Conservation (phyloP, 2,888 invertebrate species). For the Xylota sylvarum region DNA sequence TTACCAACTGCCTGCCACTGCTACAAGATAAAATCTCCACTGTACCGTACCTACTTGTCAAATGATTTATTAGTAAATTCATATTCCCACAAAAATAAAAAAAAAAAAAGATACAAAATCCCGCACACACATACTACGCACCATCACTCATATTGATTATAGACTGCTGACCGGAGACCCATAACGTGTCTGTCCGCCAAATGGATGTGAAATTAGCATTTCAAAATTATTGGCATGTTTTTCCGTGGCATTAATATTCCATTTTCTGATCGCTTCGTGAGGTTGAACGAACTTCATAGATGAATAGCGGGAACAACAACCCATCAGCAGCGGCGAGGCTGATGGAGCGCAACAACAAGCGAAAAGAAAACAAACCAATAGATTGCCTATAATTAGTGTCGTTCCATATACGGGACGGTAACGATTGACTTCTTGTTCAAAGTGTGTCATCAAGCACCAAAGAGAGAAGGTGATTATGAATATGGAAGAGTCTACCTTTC, state of each 20-base stretch:
- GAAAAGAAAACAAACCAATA: constrained; percentile 17
- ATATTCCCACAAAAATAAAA: not conserved
- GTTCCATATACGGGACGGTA: constrained; percentile 30
- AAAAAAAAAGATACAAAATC: constrained; percentile 18
- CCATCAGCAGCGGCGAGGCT: not conserved
- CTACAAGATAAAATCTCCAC: constrained; percentile 1
- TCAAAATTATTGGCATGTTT: constrained; percentile 48
- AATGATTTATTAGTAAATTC: constrained; percentile 37
- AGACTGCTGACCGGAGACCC: constrained; percentile 5
- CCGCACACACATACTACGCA: not conserved
- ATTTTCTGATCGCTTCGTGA: constrained; percentile 30
- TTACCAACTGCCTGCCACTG: constrained; percentile 13
- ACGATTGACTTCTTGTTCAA: constrained; percentile 14
- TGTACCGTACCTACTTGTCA: constrained; percentile 14
- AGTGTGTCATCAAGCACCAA: constrained; percentile 18
- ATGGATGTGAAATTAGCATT: constrained; percentile 50
- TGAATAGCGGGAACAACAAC: constrained; percentile 31
- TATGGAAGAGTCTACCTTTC: constrained; percentile 16
- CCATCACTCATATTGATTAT: not conserved
- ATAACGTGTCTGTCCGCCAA: constrained; percentile 6
- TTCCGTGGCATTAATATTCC: constrained; percentile 27
- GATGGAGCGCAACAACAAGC: not conserved
- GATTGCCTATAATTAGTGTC: constrained; percentile 35
- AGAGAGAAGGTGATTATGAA: constrained; percentile 24
- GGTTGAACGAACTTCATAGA: constrained; percentile 55